Percentiles rank a stretch among this genome's conserved stretches.
These are phyloP conservation scores for Lasioglossum lativentre DNA, from an alignment of 2,888 invertebrate genomes.

Conservation along the genomic window DNA sequence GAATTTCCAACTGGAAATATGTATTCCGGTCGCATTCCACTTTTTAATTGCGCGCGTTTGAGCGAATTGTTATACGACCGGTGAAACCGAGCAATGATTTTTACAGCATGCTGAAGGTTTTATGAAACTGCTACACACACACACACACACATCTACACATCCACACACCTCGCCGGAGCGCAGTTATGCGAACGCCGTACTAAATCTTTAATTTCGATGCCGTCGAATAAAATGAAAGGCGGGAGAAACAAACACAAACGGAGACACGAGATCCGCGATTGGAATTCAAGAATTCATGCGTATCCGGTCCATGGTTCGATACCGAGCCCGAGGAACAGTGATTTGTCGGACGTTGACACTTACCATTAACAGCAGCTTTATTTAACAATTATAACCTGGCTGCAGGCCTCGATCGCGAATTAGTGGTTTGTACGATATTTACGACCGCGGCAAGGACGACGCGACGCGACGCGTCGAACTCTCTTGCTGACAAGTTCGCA, in stretches of 20 bases:
- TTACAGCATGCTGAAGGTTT: conserved; percentile 64
- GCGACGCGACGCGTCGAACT: not conserved
- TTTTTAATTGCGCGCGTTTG: conserved; percentile 58
- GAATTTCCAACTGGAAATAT: conserved; percentile 51
- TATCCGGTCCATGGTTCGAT: not conserved
- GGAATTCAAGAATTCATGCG: conserved; percentile 66
- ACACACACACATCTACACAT: conserved; percentile 30
- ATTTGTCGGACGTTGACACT: not conserved
- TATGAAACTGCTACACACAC: conserved; percentile 49
- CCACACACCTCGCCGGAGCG: not conserved
- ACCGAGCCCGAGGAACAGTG: not conserved
- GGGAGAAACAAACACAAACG: not conserved
- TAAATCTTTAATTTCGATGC: conserved; percentile 59
- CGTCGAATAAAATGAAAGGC: conserved; percentile 23
- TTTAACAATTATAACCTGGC: conserved; percentile 34
- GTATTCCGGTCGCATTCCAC: conserved; percentile 35
- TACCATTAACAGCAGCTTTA: conserved; percentile 1
- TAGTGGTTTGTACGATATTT: conserved; percentile 18
- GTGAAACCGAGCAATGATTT: conserved; percentile 73
- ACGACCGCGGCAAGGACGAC: not conserved
- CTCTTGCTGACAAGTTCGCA: not conserved
- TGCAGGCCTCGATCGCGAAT: not conserved
- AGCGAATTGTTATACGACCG: conserved; percentile 56
- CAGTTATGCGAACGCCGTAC: conserved; percentile 20
- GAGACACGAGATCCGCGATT: conserved; percentile 50